Base-by-base conservation (phyloP, 2,113 vertebrate genomes). In the Sebastes schlegelii region DNA sequence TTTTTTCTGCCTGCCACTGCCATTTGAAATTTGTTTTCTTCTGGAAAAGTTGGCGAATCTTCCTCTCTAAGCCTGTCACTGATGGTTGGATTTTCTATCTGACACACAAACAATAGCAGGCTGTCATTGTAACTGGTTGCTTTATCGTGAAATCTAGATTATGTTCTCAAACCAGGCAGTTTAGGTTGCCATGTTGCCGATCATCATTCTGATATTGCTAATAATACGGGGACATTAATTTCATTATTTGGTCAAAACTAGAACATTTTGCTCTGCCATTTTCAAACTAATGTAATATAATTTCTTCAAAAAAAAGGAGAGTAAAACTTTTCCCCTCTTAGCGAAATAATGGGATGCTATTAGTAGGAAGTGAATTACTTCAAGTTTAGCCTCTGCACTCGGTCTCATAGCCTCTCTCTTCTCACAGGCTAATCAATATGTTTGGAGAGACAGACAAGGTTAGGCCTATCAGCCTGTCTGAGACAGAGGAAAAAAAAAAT, bases 361-460 rank as follows among this genome's bases (percentile, higher is more conserved):
- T 80, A 84, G 71, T 43, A 74, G 70, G 73, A 88, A 85, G 78
- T 65, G 11, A 86, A 77, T 88, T 81, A 74, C 60, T 86, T 78
- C 57, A 77, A 84, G 84, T 91, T 88, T 81, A 86, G 80, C 82
- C 86, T 87, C 76, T 86, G 80, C 83, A 70, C 86, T 77, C 5
- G 4, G 60, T 85, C 84, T 86, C 67, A 62, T 46, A 71, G 45
- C 74, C 51, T 74, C 52, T 82, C 71, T 84, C 86, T 89, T 92
- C 86, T 92, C 92, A 88, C 89, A 88, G 68, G 66, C 63, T 83
- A 86, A 94, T 95, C 93, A 86, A 95, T 94, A 94, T 89, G 88
- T 93, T 94, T 93, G 82, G 82, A 92, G 86, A 92, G 77, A 82
- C 80, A 75, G 82, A 88, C 87, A 89, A 93, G 92, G 92, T 93